phyloP scores from a whole-genome alignment of 2,113 vertebrate genomes.

The Symphodus melops region DNA sequence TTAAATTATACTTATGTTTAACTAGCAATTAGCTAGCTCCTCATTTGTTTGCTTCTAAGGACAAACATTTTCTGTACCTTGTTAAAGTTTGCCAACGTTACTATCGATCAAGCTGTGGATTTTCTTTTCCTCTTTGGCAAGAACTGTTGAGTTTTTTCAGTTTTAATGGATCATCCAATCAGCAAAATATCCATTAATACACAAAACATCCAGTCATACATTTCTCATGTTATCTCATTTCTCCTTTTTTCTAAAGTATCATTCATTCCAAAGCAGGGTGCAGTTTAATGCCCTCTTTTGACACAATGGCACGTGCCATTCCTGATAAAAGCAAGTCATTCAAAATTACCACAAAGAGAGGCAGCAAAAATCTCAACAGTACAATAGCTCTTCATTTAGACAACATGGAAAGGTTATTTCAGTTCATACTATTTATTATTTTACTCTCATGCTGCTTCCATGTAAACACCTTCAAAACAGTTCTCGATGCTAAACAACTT shows the following conservation, averaged over 20 bases:
- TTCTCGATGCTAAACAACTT: not conserved
- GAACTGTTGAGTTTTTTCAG: too few species aligned
- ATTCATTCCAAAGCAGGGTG: slow-evolving; percentile 58
- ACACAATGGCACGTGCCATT: slow-evolving; percentile 66
- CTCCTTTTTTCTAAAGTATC: slow-evolving; percentile 38
- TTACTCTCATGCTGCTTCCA: not conserved
- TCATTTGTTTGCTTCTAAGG: too few species aligned
- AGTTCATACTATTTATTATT: slow-evolving; percentile 6
- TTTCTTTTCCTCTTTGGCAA: too few species aligned
- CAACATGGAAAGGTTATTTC: slow-evolving; percentile 9
- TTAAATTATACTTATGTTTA: too few species aligned
- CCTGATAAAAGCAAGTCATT: slow-evolving; percentile 58
- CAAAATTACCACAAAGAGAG: slow-evolving; percentile 46
- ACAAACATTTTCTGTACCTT: too few species aligned
- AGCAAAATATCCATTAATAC: not conserved
- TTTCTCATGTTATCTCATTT: slow-evolving; percentile 27
- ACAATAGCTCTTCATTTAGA: slow-evolving; percentile 5
- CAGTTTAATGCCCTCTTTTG: slow-evolving; percentile 55
- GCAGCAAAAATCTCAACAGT: slow-evolving; percentile 6
- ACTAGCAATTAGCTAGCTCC: too few species aligned
- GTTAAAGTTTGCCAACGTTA: too few species aligned
- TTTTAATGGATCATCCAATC: not conserved
- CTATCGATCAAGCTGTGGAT: too few species aligned
- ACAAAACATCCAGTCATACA: not conserved
- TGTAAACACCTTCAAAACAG: not conserved